Percentiles rank a stretch among this genome's conserved stretches.
Conservation (phyloP, 2,113 vertebrate species). For the Sander lucioperca region DNA sequence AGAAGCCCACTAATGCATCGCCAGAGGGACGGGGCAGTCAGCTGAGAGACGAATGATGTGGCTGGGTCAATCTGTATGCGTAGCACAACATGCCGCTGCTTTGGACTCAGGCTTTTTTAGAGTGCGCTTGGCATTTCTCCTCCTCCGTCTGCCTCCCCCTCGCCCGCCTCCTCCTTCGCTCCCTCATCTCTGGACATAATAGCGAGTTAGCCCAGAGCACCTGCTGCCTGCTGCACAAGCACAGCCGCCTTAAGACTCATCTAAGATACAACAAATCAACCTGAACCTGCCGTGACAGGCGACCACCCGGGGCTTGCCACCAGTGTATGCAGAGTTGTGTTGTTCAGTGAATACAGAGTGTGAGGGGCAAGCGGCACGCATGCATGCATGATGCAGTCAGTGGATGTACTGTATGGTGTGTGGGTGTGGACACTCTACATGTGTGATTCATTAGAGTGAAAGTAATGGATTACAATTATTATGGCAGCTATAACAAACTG, state of each 20-base stretch:
- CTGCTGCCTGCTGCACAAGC: conserved; percentile 58
- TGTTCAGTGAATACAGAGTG: background rate
- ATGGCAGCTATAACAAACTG: too few relatives aligned
- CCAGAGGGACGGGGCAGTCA: conserved; percentile 34
- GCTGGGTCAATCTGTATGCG: conserved; percentile 62
- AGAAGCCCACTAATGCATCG: conserved; percentile 34
- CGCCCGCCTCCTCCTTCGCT: conserved; percentile 7
- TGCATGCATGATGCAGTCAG: conserved; percentile 10
- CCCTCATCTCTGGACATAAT: conserved; percentile 71
- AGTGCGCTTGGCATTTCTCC: conserved; percentile 57
- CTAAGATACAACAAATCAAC: conserved; percentile 40
- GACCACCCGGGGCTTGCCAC: conserved; percentile 6
- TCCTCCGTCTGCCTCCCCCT: conserved; percentile 18
- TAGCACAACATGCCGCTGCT: background rate
- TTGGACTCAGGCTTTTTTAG: conserved; percentile 30
- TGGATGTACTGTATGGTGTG: conserved; percentile 8
- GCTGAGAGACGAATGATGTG: conserved; percentile 39
- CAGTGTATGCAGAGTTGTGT: background rate
- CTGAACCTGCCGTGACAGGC: conserved; percentile 3
- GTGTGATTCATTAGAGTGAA: background rate
- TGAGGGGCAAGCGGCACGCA: background rate
- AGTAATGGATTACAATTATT: background rate
- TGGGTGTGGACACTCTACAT: background rate
- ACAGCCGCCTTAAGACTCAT: conserved; percentile 43
- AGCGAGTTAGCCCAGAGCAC: conserved; percentile 65